These are phyloP conservation scores for Protomyctophum bolini DNA, from an alignment of 2,113 vertebrate species.

Conservation along the genomic window DNA sequence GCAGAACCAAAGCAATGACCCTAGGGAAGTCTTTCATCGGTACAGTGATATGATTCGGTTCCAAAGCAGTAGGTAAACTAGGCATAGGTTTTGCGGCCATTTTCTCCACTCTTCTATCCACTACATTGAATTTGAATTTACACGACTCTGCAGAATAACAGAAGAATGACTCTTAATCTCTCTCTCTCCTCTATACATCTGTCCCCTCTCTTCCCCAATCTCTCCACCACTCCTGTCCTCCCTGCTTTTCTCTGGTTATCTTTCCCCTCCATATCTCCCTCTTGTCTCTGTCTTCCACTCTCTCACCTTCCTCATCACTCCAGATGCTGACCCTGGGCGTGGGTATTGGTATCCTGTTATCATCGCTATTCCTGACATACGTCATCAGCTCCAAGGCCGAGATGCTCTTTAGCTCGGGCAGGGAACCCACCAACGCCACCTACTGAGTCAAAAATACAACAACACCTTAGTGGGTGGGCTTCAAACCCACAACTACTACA, in stretches of 20 bases:
- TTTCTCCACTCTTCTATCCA: too few relatives aligned
- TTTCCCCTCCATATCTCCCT: neutral
- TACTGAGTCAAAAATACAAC: slow-evolving; percentile 78
- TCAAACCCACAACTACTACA: slow-evolving; percentile 51
- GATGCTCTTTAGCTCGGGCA: slow-evolving; percentile 84
- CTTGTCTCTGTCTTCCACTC: neutral
- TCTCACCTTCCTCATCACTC: neutral
- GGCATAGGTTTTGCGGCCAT: too few relatives aligned
- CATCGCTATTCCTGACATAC: slow-evolving; percentile 87
- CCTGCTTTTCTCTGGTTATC: too few relatives aligned
- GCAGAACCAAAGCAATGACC: too few relatives aligned
- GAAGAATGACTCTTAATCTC: neutral
- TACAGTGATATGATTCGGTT: too few relatives aligned
- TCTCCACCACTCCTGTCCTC: too few relatives aligned
- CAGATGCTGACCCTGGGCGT: slow-evolving; percentile 89
- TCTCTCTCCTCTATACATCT: neutral
- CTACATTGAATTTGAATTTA: too few relatives aligned
- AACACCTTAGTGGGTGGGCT: neutral
- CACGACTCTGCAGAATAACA: neutral
- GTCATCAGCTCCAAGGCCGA: slow-evolving; percentile 90
- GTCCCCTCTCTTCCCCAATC: too few relatives aligned
- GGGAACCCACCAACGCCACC: slow-evolving; percentile 80
- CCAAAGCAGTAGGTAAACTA: too few relatives aligned
- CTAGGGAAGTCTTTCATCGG: too few relatives aligned
- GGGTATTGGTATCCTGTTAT: slow-evolving; percentile 81